Base-by-base conservation (phyloP, 2,113 vertebrate species). In the Neopipo cinnamomea region DNA sequence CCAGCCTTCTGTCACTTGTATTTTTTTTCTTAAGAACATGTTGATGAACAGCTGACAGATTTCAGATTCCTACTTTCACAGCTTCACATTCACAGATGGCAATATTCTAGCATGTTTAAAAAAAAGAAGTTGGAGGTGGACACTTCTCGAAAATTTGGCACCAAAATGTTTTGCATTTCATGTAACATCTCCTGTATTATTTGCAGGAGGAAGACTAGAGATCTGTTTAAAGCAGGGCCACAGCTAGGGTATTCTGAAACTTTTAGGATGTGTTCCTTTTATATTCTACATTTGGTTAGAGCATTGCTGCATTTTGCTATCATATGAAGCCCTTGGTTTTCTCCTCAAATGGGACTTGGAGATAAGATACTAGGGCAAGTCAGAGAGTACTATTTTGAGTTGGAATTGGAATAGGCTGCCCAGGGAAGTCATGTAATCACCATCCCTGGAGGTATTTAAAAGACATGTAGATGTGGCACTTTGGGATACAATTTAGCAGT, bases 11-110 rank as follows among this genome's bases (percentile, higher is more conserved):
- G 72, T 73, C 14, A 0, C 85, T 95, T 71, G 67, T 35, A 47
- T 62, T 95, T 94, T 81, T 52, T 88, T 93, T 62, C 46, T 89
- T 31, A 67, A 2, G 6, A 88, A 41, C 66, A 70, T 84, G 61
- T 82, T 84, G 88, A 84, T 85, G 93, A 84, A 93, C 79, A 96
- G 93, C 83, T 94, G 93, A 96, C 93, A 91, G 72, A 75, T 89
- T 90, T 96, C 91, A 89, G 89, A 92, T 80, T 93, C 84, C 46
- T 81, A 20, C 65, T 93, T 94, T 95, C 88, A 78, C 88, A 91
- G 91, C 76, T 95, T 96, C 28, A 8, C 18, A 13, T 81, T 92
- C 15, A 1, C 83, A 93, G 92, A 92, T 96, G 96, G 73, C 56
- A 88, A 66, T 74, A 96, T 91, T 78, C 92, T 61, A 89, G 49